Conservation (phyloP, 2,888 invertebrate genomes). For the Cephus rjabovi region DNA sequence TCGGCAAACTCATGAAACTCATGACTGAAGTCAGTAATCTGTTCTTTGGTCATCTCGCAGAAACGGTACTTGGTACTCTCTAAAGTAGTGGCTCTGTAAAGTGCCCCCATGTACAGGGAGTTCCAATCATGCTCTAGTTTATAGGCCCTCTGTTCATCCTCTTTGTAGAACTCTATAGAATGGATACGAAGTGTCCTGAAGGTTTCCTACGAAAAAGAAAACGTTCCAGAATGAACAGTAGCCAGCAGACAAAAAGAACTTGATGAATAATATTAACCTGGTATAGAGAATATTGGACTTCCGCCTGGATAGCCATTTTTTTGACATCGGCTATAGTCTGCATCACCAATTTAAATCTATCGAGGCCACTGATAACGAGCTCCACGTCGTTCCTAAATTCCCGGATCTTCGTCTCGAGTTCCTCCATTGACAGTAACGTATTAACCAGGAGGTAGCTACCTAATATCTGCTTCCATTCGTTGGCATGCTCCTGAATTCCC, state of each 20-base stretch:
- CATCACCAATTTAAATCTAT: conserved; percentile 87
- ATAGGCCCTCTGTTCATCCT: conserved; percentile 72
- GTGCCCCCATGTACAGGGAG: conserved; percentile 74
- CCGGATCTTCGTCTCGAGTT: conserved; percentile 78
- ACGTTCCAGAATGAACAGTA: neutral
- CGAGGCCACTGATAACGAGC: conserved; percentile 81
- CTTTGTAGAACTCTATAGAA: conserved; percentile 72
- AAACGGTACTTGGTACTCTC: conserved; percentile 89
- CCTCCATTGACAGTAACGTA: conserved; percentile 77
- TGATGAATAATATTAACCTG: conserved; percentile 39
- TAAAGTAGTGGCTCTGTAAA: conserved; percentile 77
- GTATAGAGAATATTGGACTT: conserved; percentile 76
- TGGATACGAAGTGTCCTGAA: conserved; percentile 82
- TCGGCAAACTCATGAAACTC: conserved; percentile 76
- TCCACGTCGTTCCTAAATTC: conserved; percentile 76
- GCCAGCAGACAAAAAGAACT: neutral
- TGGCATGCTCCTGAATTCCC: conserved; percentile 79
- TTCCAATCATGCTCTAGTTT: conserved; percentile 78
- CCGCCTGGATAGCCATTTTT: conserved; percentile 80
- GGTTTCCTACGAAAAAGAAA: conserved; percentile 73
- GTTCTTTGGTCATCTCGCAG: conserved; percentile 81
- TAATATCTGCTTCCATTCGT: conserved; percentile 82
- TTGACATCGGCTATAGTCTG: conserved; percentile 83
- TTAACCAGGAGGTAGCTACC: conserved; percentile 77
- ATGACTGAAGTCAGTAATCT: conserved; percentile 77